phyloP scores from a whole-genome alignment of 2,797 vertebrate genomes.

The Carduelis carduelis region DNA sequence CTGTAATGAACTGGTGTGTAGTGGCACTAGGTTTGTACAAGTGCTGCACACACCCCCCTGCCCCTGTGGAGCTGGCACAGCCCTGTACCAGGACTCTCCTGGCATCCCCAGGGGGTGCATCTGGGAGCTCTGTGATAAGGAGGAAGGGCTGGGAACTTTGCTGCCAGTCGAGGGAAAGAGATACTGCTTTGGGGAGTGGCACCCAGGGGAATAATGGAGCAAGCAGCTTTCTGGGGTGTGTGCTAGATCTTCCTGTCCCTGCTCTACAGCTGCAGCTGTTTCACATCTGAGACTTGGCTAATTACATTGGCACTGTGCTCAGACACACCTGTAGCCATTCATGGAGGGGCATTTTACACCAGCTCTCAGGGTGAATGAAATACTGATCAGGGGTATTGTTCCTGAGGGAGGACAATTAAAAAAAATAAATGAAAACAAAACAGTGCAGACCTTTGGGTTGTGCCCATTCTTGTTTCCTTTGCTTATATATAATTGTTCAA shows the following conservation, averaged over 20 bases:
- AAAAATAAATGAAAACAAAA: constrained; percentile 45
- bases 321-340: neutral
- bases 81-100: fast-evolving
- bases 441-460: constrained; percentile 63
- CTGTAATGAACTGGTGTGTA: neutral
- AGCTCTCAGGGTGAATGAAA: neutral
- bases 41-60: neutral
- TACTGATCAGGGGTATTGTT: neutral
- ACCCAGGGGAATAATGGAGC: neutral
- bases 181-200: neutral
- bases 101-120: neutral
- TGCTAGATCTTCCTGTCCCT: neutral
- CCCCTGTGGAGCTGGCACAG: neutral
- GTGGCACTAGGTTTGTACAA: neutral
- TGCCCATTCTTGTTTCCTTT: constrained; percentile 66
- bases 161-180: neutral
- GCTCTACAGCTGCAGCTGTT: neutral
- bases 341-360: neutral
- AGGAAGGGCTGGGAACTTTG: neutral
- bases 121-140: neutral
- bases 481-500: constrained; percentile 65
- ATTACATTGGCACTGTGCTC: neutral
- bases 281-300: neutral
- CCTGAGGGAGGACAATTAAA: neutral
- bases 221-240: neutral